phyloP scores from a whole-genome alignment of 2,797 vertebrate genomes.

The Amniataba percoides region DNA sequence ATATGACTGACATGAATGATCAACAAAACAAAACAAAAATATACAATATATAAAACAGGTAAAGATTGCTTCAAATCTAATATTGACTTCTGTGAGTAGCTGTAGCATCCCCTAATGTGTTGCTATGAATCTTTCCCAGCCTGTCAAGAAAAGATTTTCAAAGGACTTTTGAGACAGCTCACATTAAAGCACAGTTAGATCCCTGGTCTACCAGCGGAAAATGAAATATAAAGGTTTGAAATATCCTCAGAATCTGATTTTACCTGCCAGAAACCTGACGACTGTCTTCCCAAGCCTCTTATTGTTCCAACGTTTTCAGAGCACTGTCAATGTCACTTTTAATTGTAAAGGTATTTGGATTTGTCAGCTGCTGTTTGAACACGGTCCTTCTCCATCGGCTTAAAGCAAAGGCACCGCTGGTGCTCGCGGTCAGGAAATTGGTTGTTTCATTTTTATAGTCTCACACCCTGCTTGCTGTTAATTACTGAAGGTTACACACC shows the following conservation, averaged over 20 bases:
- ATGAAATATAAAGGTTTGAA: constrained; percentile 25
- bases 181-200: constrained; percentile 25
- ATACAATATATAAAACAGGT: not conserved
- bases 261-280: not conserved
- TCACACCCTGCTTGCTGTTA: no score
- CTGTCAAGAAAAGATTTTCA: constrained; percentile 37
- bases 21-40: not conserved
- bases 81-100: constrained; percentile 5
- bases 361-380: no score
- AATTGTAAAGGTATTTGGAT: not conserved
- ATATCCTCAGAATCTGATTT: constrained; percentile 1
- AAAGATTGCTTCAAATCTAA: not conserved
- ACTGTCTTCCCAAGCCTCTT: not conserved
- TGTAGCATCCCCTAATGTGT: constrained; percentile 9
- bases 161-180: constrained; percentile 15
- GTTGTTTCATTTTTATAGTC: no score
- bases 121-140: constrained; percentile 20
- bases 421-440: no score
- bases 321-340: not conserved
- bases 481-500: no score
- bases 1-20: not conserved
- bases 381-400: no score
- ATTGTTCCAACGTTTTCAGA: not conserved
- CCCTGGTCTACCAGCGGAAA: constrained; percentile 5
- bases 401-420: no score